Evolutionary conservation across 2,113 vertebrate species (phyloP), one percentile per base, ranked within the genome.

Genomic region (Varanus salvator): DNA sequence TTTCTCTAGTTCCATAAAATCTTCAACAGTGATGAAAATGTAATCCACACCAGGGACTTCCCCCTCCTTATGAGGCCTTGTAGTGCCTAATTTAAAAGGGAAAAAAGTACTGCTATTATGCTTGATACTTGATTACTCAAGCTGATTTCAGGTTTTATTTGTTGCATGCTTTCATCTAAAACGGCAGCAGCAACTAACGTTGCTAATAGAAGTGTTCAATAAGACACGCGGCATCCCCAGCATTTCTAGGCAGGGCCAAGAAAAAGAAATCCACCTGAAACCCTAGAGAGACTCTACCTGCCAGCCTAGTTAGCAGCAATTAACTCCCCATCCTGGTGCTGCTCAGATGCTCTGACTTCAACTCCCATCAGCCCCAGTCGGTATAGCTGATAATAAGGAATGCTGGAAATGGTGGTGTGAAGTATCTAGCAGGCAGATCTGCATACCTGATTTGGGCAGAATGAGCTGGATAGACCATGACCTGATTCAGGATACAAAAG

Each of bases 31-130:
- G 96, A 99, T 98, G 92, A 99, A 99, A 97, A 99, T 99, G 96
- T 99, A 99, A 97, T 99, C 99, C 97, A 99, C 99, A 91, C 99
- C 99, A 0, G 99, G 98, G 94, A 99, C 99, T 95, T 99, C 99
- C 27, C 99, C 99, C 97, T 99, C 99, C 97, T 98, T 99, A 97
- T 99, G 99, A 96, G 98, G 98, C 97, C 99, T 98, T 97, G 99
- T 99, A 82, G 99, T 99, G 97, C 99, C 99, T 99, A 88, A 89
- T 88, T 75, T 66, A 54, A 93, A 93, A 94, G 95, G 95, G 85
- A 95, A 0, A 12, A 92, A 94, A 93, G 88, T 81, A 57, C 78
- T 66, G 60, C 72, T 92, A 76, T 92, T 85, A 94, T 90, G 54
- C 71, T 44, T 44, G 38, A 1, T 44, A 44, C 38, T 44, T 44